Percentiles rank a stretch among this genome's conserved stretches.
Conservation (phyloP, 2,888 invertebrate species). For the Synergus itoensis region DNA sequence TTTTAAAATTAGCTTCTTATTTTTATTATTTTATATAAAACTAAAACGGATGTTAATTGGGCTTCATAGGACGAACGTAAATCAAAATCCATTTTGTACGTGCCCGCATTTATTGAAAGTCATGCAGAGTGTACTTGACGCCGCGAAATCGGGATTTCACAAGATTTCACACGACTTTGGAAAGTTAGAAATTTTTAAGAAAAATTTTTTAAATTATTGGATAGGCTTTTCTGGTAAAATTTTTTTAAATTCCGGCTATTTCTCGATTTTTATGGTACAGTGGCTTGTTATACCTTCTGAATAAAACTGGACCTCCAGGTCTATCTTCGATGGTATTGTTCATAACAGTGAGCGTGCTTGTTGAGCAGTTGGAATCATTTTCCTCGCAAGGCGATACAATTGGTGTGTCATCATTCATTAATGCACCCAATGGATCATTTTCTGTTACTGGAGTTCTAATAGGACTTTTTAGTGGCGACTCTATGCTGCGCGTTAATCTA, state of each 20-base stretch:
- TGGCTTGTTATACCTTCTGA: constrained; percentile 67
- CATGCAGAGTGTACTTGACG: no score
- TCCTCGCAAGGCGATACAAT: constrained; percentile 76
- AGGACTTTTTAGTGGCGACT: constrained; percentile 76
- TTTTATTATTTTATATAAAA: background rate
- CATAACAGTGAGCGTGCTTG: constrained; percentile 74
- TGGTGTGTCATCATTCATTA: constrained; percentile 79
- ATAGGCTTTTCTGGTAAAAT: no score
- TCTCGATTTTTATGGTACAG: no score
- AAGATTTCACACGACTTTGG: no score
- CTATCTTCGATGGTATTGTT: constrained; percentile 72
- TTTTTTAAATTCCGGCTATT: no score
- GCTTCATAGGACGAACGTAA: no score
- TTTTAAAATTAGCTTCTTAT: background rate
- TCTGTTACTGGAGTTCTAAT: constrained; percentile 90
- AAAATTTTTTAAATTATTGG: no score
- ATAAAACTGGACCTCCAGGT: constrained; percentile 75
- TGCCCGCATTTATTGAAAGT: no score
- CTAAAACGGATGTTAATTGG: no score
- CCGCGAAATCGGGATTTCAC: no score
- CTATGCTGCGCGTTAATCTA: constrained; percentile 68
- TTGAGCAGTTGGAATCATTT: constrained; percentile 77
- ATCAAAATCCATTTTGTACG: no score
- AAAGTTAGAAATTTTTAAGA: no score
- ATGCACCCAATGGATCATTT: constrained; percentile 94